phyloP scores from a whole-genome alignment of 1,140 invertebrate species.

The Glomeris maerens region DNA sequence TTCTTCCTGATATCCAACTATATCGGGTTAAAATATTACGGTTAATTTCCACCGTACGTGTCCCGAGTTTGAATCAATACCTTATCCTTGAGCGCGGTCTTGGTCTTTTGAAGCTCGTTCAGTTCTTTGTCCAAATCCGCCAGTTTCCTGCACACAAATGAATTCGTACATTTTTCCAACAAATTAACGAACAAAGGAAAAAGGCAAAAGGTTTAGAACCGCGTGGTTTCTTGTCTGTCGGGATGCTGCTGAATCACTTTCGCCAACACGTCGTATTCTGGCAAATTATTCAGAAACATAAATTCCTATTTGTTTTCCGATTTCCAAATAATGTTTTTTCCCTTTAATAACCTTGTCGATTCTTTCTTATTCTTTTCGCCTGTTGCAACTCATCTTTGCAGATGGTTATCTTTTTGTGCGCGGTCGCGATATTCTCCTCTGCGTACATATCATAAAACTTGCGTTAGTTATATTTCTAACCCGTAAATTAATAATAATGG shows the following conservation, averaged over 20 bases:
- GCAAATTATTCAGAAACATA: constrained; percentile 24
- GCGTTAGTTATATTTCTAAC: too few species aligned
- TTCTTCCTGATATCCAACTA: constrained; percentile 64
- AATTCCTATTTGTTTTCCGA: too few species aligned
- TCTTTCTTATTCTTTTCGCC: constrained; percentile 48
- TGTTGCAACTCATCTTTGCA: constrained; percentile 31
- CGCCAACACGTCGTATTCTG: constrained; percentile 84
- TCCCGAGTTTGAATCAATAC: constrained; percentile 15
- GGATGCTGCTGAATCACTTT: constrained; percentile 80
- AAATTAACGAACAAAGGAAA: not conserved
- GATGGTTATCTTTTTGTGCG: constrained; percentile 15
- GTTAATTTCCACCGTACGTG: constrained; percentile 1
- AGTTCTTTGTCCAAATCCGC: constrained; percentile 58
- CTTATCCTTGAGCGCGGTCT: constrained; percentile 20
- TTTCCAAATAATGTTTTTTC: constrained; percentile 5
- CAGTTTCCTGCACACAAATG: constrained; percentile 38
- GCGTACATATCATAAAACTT: not conserved
- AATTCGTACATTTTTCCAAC: constrained; percentile 6
- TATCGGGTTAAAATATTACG: constrained; percentile 14
- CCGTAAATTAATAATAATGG: too few species aligned
- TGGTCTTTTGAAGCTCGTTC: constrained; percentile 36
- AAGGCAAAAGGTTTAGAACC: constrained; percentile 22
- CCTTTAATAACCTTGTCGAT: constrained; percentile 45
- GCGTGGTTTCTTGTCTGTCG: constrained; percentile 65
- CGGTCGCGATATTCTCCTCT: constrained; percentile 15